Base-by-base conservation (phyloP, 2,113 vertebrate genomes). In the Chaenocephalus aceratus region DNA sequence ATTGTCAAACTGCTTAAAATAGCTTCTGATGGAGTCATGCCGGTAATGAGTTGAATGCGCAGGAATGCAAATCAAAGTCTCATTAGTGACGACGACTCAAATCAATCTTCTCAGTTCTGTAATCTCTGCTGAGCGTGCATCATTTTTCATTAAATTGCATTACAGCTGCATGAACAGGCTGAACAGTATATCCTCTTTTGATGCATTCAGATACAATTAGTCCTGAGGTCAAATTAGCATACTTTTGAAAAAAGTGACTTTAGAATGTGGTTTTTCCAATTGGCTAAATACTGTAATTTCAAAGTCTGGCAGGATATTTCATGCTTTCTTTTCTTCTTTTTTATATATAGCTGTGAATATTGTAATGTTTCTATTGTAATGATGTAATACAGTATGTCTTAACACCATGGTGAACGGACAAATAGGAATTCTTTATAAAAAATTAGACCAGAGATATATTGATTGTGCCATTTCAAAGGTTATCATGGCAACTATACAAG, bases 41-140 rank as follows among this genome's bases (percentile, higher is more conserved):
- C 46, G 59, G 14, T 46, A 70, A 84, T 54, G 71, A 89, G 46
- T 76, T 52, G 18, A 57, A 61, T 16, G 75, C 59, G 62, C 59
- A 67, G 52, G 56, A 74, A 85, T 30, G 53, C 57, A 69, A 68
- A 68, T 82, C 12, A 68, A 54, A 65, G 53, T 48, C 70, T 84
- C 10, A 41, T 36, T 36, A 36, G 36, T 36, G 36, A 36, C 36
- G 36, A 36, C 36, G 36, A 36, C 36, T 36, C 36, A 3, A 36
- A 36, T 36, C 36, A 36, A 36, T 36, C 36, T 36, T 36, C 4
- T 26, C 36, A 36, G 36, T 6, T 36, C 6, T 36, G 6, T 36
- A 36, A 36, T 36, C 60, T 79, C 21, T 41, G 30, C 64, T 58
- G 51, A 49, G 18, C 18, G 7, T 46, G n/a, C 53, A 76, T 70